phyloP scores from a whole-genome alignment of 1,140 invertebrate genomes.

The Eriocheir sinensis region DNA sequence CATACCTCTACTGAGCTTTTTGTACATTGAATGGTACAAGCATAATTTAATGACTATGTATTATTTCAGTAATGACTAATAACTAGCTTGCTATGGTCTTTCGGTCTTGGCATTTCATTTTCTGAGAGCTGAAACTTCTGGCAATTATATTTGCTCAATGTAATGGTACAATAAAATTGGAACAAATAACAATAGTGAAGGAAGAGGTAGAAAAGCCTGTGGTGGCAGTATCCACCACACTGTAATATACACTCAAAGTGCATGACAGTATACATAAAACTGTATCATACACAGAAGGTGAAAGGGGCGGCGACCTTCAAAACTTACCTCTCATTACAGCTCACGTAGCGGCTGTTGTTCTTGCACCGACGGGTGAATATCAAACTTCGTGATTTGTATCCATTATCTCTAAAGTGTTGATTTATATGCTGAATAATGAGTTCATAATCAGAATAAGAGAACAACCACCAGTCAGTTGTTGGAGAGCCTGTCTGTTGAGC shows the following conservation, averaged over 20 bases:
- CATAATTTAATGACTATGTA: slow-evolving; percentile 35
- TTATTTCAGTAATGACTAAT: slow-evolving; percentile 44
- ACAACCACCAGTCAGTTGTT: slow-evolving; percentile 27
- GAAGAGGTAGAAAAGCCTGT: slow-evolving; percentile 47
- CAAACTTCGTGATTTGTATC: neutral
- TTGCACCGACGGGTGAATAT: neutral
- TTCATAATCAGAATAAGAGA: neutral
- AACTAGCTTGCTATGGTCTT: slow-evolving; percentile 22
- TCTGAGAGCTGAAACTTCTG: slow-evolving; percentile 26
- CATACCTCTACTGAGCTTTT: slow-evolving; percentile 66
- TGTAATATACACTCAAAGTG: neutral
- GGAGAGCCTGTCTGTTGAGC: neutral
- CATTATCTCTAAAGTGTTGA: slow-evolving; percentile 32
- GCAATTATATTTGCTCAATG: slow-evolving; percentile 69
- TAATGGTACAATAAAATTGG: slow-evolving; percentile 72
- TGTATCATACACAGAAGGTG: slow-evolving; percentile 17
- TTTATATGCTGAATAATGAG: neutral
- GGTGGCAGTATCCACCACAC: neutral
- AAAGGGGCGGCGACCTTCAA: neutral
- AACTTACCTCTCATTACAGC: neutral
- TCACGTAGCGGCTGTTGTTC: neutral
- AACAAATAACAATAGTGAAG: slow-evolving; percentile 61
- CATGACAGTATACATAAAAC: slow-evolving; percentile 27
- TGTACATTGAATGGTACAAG: slow-evolving; percentile 57
- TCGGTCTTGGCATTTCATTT: slow-evolving; percentile 39